Evolutionary conservation across 2,888 invertebrate species (phyloP).

Genomic region (Baronia brevicornis): DNA sequence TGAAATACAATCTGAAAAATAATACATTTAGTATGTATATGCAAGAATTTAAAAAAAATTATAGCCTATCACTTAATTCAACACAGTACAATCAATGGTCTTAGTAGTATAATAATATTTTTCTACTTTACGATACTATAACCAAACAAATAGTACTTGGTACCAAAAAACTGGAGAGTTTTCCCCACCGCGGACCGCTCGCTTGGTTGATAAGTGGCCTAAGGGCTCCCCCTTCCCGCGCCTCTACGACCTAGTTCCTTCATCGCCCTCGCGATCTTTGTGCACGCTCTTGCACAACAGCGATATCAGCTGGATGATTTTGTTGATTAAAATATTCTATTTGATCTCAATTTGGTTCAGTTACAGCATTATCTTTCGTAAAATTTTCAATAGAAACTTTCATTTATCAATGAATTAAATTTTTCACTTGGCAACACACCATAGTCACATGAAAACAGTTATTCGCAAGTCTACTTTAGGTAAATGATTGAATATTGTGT

Average conservation of each 20-base stretch:
- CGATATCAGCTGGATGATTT: slow-evolving; percentile 68
- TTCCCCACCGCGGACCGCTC: slow-evolving; percentile 38
- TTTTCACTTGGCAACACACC: too few species aligned
- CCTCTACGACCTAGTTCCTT: slow-evolving; percentile 36
- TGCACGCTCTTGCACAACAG: slow-evolving; percentile 68
- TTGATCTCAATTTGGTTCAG: slow-evolving; percentile 15
- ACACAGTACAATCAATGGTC: too few species aligned
- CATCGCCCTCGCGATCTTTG: slow-evolving; percentile 68
- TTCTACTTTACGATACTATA: slow-evolving; percentile 11
- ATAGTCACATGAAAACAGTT: too few species aligned
- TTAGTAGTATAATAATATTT: too few species aligned
- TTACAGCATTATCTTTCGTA: not conserved
- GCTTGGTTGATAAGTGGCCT: slow-evolving; percentile 66
- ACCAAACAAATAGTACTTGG: slow-evolving; percentile 24
- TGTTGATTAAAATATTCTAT: slow-evolving; percentile 24
- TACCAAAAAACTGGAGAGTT: slow-evolving; percentile 51
- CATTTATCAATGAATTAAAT: too few species aligned
- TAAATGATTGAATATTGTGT: too few species aligned
- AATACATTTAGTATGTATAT: too few species aligned
- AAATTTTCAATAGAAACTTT: slow-evolving; percentile 10
- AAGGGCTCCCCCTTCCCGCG: slow-evolving; percentile 57
- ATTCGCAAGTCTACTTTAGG: too few species aligned
- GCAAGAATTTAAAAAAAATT: too few species aligned
- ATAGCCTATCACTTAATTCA: too few species aligned
- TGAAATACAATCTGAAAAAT: too few species aligned